Base-by-base conservation (phyloP, 2,888 invertebrate species). In the Pardosa pseudoannulata region DNA sequence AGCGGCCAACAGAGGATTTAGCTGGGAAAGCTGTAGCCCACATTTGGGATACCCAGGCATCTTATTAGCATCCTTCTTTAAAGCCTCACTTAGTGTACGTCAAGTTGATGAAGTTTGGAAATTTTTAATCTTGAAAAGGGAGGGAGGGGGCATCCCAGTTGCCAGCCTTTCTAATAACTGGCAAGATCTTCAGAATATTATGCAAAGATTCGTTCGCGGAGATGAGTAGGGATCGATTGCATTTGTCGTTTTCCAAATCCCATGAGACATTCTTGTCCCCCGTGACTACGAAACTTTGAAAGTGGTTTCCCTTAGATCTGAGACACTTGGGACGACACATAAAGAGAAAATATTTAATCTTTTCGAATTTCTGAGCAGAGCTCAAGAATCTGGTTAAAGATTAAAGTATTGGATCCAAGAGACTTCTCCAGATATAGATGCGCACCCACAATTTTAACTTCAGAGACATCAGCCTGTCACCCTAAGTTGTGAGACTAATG, bases 281-380 rank as follows among this genome's bases (percentile, higher is more conserved):
- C 7, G 78, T 71, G 83, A 64, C 29, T 56, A 75, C n/a, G 39
- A 85, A 79, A 85, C 78, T 85, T 85, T 85, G 73, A 62, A 85
- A 85, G 83, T 85, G 83, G 83, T 46, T 85, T 85, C 83, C 83
- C 83, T 78, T 85, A 85, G 83, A 85, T 85, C 83, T 65, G 68
- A 32, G 56, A 71, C 83, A 31, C 67, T 16, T 28, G 83, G 78
- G 83, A 78, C 72, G 23, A 56, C 76, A 76, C 82, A 76, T 76
- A 83, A 64, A 83, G 82, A 64, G 78, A 76, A 85, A 85, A 85
- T 85, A 85, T 85, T 85, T 78, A 78, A 85, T 85, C 78, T 85
- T 85, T 85, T 76, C 76, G 46, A 73, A 46, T 76, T 73, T 65
- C 56, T 50, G 56, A 71, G 62, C 78, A 73, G 29, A 73, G 56